Evolutionary conservation across 92 coral and sea anemone genomes (phyloP).

Genomic region (Galaxea fascicularis): DNA sequence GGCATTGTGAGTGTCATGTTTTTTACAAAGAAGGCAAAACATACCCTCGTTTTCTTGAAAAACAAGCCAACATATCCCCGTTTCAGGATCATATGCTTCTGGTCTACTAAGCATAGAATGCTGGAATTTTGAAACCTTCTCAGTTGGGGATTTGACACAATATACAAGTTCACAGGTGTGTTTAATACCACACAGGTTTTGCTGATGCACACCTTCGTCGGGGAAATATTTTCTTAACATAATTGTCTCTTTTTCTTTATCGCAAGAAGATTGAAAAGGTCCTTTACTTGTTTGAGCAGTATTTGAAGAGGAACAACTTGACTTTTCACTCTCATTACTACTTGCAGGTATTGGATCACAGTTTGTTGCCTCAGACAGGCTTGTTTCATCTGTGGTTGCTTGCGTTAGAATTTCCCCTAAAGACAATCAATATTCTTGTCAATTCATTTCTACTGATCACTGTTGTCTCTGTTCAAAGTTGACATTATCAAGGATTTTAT

Average conservation of each 20-base stretch:
- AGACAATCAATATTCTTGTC: background rate
- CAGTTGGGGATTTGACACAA: constrained; percentile 19
- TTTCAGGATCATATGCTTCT: constrained; percentile 7
- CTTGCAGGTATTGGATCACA: constrained; percentile 23
- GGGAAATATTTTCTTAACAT: background rate
- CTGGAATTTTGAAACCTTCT: constrained; percentile 25
- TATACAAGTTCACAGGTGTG: constrained; percentile 13
- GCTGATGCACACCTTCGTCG: no score
- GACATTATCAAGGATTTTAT: constrained; percentile 2
- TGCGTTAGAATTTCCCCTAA: constrained; percentile 1
- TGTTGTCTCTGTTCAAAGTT: background rate
- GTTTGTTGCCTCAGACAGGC: constrained; percentile 24
- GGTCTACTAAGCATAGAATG: constrained; percentile 20
- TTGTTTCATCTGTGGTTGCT: constrained; percentile 1
- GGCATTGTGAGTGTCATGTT: constrained; percentile 23
- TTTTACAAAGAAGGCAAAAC: constrained; percentile 21
- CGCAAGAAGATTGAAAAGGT: constrained; percentile 13
- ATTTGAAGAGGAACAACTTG: constrained; percentile 35
- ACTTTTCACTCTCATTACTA: constrained; percentile 29
- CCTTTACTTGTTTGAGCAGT: constrained; percentile 19
- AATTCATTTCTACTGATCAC: constrained; percentile 2
- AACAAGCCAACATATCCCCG: constrained; percentile 7
- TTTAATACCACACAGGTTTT: background rate
- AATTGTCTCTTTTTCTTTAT: constrained; percentile 17
- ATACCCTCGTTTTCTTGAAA: constrained; percentile 13